A percentile compares a stretch with the other conserved stretches of the same genome.
Evolutionary conservation across 1,140 invertebrate genomes (phyloP).

Genomic region (Vollenhovia emeryi): DNA sequence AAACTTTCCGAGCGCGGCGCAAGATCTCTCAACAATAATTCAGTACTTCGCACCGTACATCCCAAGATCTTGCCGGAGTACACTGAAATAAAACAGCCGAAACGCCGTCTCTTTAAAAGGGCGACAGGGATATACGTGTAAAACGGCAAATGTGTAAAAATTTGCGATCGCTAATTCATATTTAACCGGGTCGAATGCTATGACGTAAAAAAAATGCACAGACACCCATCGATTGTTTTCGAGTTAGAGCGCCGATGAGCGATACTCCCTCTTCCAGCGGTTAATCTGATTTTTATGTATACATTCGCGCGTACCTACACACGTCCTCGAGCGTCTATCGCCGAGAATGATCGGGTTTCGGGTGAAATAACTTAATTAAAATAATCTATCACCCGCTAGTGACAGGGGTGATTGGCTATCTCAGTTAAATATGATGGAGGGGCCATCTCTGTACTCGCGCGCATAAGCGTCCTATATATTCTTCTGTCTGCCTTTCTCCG

Average conservation of each 20-base stretch:
- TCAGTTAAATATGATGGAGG: slow-evolving; percentile 76
- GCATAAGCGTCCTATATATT: slow-evolving; percentile 34
- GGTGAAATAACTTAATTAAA: slow-evolving; percentile 74
- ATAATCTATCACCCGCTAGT: slow-evolving; percentile 74
- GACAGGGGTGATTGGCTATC: slow-evolving; percentile 72
- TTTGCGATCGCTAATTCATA: slow-evolving; percentile 5
- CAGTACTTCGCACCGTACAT: slow-evolving; percentile 6
- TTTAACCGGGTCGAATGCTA: not conserved
- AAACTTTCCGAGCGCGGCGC: slow-evolving; percentile 38
- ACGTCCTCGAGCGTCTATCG: slow-evolving; percentile 52
- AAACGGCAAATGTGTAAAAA: not conserved
- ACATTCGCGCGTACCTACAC: slow-evolving; percentile 39
- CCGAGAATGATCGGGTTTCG: slow-evolving; percentile 65
- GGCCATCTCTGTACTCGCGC: slow-evolving; percentile 54
- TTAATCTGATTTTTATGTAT: slow-evolving; percentile 71
- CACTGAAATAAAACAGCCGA: not conserved
- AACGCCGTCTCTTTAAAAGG: not conserved
- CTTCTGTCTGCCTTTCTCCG: not conserved
- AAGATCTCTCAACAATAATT: slow-evolving; percentile 42
- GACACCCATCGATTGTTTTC: slow-evolving; percentile 43
- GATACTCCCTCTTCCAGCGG: not conserved
- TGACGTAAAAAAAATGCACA: not conserved
- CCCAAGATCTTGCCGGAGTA: not conserved
- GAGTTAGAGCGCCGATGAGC: slow-evolving; percentile 44
- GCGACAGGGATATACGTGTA: not conserved